Evolutionary conservation across 2,797 vertebrate species (phyloP).

Genomic region (Catharus ustulatus): DNA sequence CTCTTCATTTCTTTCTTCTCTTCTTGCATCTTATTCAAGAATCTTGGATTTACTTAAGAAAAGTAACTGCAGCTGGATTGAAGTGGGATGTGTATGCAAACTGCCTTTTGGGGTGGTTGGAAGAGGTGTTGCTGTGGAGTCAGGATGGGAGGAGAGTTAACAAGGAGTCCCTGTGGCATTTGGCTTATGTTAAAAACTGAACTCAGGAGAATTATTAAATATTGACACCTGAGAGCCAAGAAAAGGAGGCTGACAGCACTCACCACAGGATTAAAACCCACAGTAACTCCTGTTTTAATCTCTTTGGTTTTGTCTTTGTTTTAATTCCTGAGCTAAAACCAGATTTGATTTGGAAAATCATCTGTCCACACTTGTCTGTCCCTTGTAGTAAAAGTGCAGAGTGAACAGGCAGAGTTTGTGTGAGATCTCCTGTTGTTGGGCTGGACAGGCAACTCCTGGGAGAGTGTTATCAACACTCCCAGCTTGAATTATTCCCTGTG

Average conservation of each 20-base stretch:
- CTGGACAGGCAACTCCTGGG: background rate
- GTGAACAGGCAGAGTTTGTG: background rate
- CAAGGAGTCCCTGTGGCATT: background rate
- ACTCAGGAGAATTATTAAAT: background rate
- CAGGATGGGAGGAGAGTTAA: background rate
- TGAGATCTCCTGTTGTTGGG: background rate
- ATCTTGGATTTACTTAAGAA: background rate
- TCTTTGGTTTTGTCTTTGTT: background rate
- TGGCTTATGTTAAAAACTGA: background rate
- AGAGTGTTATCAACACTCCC: background rate
- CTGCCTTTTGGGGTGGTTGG: background rate
- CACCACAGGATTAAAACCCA: background rate
- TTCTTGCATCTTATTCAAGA: background rate
- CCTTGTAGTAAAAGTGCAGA: background rate
- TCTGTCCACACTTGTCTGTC: rapidly evolving
- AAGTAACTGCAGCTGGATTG: background rate
- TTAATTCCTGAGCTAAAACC: background rate
- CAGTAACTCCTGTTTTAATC: background rate
- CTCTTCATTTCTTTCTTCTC: background rate
- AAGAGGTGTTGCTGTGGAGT: background rate
- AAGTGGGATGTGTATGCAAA: background rate
- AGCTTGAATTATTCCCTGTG: rapidly evolving
- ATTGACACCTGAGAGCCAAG: background rate
- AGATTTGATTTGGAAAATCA: background rate
- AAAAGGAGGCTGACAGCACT: background rate